Percentiles rank a stretch among this genome's conserved stretches.
Conservation (phyloP, 2,113 vertebrate genomes). For the Pipa parva region DNA sequence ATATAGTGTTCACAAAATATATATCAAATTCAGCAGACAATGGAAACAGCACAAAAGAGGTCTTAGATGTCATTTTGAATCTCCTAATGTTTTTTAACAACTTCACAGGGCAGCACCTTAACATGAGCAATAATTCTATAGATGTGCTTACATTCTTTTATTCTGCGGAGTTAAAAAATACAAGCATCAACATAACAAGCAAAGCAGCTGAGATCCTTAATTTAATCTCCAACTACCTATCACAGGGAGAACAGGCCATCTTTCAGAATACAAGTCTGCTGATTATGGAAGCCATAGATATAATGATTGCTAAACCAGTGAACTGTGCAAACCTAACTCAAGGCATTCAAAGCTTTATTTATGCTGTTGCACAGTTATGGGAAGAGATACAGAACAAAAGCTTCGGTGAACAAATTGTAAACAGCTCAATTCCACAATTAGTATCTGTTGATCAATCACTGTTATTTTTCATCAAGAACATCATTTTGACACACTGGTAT, state of each 20-base stretch:
- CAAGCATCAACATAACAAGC: neutral
- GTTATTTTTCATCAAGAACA: conserved; percentile 22
- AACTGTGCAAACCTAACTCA: conserved; percentile 4
- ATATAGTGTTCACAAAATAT: neutral
- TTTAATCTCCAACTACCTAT: conserved; percentile 1
- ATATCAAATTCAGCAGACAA: neutral
- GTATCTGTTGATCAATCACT: neutral
- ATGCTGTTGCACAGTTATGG: conserved; percentile 4
- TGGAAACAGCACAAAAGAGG: neutral
- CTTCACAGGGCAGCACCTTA: neutral
- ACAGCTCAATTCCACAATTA: conserved; percentile 12
- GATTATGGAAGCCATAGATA: neutral
- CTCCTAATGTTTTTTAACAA: conserved; percentile 10
- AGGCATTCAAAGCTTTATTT: conserved; percentile 14
- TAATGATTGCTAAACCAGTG: neutral
- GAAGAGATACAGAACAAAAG: conserved; percentile 9
- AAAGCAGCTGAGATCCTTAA: neutral
- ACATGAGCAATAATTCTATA: too few relatives aligned
- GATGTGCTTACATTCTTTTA: conserved; percentile 4
- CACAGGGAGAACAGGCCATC: neutral
- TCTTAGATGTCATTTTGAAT: conserved; percentile 6
- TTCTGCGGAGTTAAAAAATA: neutral
- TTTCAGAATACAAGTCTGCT: conserved; percentile 4
- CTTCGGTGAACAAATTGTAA: neutral
- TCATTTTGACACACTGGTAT: neutral